Evolutionary conservation across 2,888 invertebrate species (phyloP).

Genomic region (Strigamia crassipes): DNA sequence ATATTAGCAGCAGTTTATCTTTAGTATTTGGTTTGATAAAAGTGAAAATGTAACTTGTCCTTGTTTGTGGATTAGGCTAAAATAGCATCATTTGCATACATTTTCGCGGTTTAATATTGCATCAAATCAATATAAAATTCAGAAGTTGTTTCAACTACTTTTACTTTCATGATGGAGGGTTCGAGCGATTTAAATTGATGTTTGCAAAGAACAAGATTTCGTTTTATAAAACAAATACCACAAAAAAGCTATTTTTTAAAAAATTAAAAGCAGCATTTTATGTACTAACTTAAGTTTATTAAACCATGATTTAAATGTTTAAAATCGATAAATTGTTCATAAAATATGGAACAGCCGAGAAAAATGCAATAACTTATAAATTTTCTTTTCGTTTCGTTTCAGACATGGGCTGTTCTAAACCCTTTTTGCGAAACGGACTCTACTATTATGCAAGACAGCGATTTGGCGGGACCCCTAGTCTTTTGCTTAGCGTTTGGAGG

Average conservation of each 20-base stretch:
- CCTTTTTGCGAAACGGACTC: constrained; percentile 69
- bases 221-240: no score
- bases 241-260: no score
- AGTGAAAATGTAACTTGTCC: neutral
- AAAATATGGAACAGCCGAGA: no score
- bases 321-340: no score
- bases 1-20: neutral
- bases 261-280: no score
- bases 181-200: neutral
- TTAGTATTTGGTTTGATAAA: neutral
- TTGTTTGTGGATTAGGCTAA: neutral
- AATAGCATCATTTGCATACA: neutral
- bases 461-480: constrained; percentile 88
- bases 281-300: no score
- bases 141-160: neutral
- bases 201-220: no score
- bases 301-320: no score
- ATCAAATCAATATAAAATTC: neutral
- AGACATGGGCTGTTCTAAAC: constrained; percentile 53
- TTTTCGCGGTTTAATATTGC: neutral
- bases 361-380: neutral
- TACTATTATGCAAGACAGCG: constrained; percentile 78
- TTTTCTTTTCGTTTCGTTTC: constrained; percentile 5
- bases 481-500: constrained; percentile 81
- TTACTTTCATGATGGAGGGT: neutral